These are phyloP conservation scores for Tanytarsus gracilentus DNA, from an alignment of 2,888 invertebrate genomes.

Conservation along the genomic window DNA sequence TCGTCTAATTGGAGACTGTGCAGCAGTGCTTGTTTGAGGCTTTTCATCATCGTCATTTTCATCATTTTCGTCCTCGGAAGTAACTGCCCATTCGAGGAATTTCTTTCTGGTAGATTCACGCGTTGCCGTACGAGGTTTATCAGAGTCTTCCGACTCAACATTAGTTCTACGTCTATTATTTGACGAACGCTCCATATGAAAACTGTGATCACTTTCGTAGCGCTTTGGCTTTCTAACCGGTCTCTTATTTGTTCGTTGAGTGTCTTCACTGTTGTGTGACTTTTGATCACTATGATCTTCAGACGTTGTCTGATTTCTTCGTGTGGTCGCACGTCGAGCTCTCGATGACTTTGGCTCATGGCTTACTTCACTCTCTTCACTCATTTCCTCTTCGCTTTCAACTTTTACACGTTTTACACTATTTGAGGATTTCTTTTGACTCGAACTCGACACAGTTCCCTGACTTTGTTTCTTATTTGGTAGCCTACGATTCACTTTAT, in stretches of 20 bases:
- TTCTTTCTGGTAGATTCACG: constrained; percentile 13
- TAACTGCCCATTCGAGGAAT: constrained; percentile 32
- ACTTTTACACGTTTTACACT: constrained; percentile 30
- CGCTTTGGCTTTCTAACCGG: constrained; percentile 30
- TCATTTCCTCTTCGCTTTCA: constrained; percentile 33
- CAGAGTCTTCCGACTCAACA: constrained; percentile 19
- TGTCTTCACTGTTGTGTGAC: constrained; percentile 22
- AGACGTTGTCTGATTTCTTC: constrained; percentile 31
- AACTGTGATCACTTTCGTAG: constrained; percentile 32
- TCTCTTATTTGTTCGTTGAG: constrained; percentile 24
- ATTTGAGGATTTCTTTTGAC: constrained; percentile 33
- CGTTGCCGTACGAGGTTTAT: constrained; percentile 13
- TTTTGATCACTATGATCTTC: constrained; percentile 29
- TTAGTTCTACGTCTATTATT: background rate
- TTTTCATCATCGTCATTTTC: constrained; percentile 33
- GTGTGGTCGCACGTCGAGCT: constrained; percentile 33
- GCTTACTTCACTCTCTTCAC: constrained; percentile 32
- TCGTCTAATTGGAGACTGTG: constrained; percentile 31
- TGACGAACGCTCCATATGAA: constrained; percentile 10
- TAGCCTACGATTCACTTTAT: constrained; percentile 33
- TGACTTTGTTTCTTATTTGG: constrained; percentile 32
- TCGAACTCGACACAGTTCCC: constrained; percentile 32
- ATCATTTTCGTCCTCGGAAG: constrained; percentile 34
- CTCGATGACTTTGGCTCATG: constrained; percentile 23
- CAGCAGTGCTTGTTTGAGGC: constrained; percentile 34